A percentile compares a stretch with the other conserved stretches of the same genome.
phyloP scores from a whole-genome alignment of 1,140 invertebrate genomes.

The Helicoverpa zea region DNA sequence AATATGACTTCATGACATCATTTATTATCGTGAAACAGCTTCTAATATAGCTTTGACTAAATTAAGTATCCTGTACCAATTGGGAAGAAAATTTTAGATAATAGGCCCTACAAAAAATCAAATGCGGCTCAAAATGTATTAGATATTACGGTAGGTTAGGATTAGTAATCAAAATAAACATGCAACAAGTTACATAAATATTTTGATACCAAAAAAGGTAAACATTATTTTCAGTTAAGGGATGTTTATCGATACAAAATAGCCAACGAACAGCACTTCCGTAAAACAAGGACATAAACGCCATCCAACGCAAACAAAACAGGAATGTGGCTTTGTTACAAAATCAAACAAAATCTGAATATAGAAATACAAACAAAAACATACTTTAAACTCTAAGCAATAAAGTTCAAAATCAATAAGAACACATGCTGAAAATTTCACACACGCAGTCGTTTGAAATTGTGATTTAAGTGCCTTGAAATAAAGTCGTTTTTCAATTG shows the following conservation, averaged over 20 bases:
- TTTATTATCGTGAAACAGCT: too few species aligned
- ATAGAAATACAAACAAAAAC: not conserved
- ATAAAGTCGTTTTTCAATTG: not conserved
- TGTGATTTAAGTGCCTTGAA: not conserved
- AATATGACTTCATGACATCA: too few species aligned
- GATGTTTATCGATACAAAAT: constrained; percentile 1
- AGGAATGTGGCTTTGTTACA: constrained; percentile 27
- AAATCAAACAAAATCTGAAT: constrained; percentile 26
- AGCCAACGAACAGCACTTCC: not conserved
- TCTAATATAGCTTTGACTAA: too few species aligned
- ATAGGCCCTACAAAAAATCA: too few species aligned
- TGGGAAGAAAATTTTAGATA: too few species aligned
- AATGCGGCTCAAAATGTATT: too few species aligned
- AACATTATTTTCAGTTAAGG: not conserved
- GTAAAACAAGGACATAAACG: not conserved
- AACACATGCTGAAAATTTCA: not conserved
- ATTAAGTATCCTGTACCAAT: too few species aligned
- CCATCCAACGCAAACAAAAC: constrained; percentile 5
- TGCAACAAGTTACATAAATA: not conserved
- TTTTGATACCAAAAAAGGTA: not conserved
- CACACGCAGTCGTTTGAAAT: not conserved
- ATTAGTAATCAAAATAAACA: not conserved
- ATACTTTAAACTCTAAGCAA: not conserved
- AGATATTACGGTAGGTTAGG: too few species aligned
- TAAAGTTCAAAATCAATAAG: not conserved